phyloP scores from a whole-genome alignment of 2,797 vertebrate species.

The Heliangelus exortis region DNA sequence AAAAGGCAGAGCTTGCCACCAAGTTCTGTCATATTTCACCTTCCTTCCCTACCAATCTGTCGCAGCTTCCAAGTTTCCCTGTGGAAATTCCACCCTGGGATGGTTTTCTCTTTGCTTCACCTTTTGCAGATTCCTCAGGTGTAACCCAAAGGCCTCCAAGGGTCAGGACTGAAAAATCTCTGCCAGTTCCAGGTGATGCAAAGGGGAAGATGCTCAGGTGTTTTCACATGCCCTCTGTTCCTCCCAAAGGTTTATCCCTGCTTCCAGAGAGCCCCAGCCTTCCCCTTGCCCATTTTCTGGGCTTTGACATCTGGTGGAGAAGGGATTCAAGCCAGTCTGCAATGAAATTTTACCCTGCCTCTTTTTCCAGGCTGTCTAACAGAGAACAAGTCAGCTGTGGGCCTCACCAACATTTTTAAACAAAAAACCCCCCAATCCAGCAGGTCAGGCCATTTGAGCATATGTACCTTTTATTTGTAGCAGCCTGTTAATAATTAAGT shows the following conservation, averaged over 20 bases:
- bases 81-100: slow-evolving; percentile 23
- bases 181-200: not conserved
- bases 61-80: slow-evolving; percentile 53
- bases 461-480: slow-evolving; percentile 70
- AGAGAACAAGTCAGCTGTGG: slow-evolving; percentile 58
- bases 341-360: slow-evolving; percentile 58
- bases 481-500: slow-evolving; percentile 74
- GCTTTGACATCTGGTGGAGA: slow-evolving; percentile 47
- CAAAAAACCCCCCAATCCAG: slow-evolving; percentile 18
- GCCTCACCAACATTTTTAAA: slow-evolving; percentile 43
- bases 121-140: not conserved
- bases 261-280: not conserved
- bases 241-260: not conserved
- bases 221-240: not conserved
- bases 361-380: slow-evolving; percentile 57
- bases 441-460: slow-evolving; percentile 61
- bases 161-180: not conserved
- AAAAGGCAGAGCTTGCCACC: slow-evolving; percentile 21
- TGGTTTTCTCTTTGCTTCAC: slow-evolving; percentile 2
- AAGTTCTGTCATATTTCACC: not conserved
- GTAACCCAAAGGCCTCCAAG: not conserved
- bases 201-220: not conserved
- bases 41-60: too few relatives aligned
- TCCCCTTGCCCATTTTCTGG: slow-evolving; percentile 3
- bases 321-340: not conserved